Evolutionary conservation across 2,888 invertebrate genomes (phyloP).

Genomic region (Penaeus monodon): DNA sequence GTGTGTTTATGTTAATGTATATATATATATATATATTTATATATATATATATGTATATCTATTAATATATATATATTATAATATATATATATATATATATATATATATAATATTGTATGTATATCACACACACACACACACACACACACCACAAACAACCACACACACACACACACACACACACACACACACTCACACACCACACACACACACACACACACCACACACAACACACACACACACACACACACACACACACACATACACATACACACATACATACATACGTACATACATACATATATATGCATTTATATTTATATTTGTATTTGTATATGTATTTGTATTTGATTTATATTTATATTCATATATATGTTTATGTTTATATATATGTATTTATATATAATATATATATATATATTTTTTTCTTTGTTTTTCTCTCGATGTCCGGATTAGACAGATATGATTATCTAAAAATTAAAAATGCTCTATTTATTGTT

Average conservation of each 20-base stretch:
- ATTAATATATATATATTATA: not conserved
- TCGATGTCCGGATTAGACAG: no score
- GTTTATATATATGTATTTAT: not conserved
- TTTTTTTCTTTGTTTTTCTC: no score
- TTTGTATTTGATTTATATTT: not conserved
- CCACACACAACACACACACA: no score
- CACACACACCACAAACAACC: no score
- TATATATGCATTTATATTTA: not conserved
- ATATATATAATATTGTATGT: not conserved
- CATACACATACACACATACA: not conserved
- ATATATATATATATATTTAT: no score
- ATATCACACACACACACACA: no score
- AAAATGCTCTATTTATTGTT: no score
- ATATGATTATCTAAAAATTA: no score
- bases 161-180: no score
- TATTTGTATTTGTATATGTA: not conserved
- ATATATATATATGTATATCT: slow-evolving; percentile 2
- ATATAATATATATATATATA: not conserved
- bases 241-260: not conserved
- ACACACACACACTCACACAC: not conserved
- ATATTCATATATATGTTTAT: slow-evolving; percentile 5
- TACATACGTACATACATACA: not conserved
- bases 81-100: not conserved
- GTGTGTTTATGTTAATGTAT: no score
- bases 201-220: not conserved